Evolutionary conservation across 1,140 invertebrate genomes (phyloP).

Genomic region (Caerostris extrusa): DNA sequence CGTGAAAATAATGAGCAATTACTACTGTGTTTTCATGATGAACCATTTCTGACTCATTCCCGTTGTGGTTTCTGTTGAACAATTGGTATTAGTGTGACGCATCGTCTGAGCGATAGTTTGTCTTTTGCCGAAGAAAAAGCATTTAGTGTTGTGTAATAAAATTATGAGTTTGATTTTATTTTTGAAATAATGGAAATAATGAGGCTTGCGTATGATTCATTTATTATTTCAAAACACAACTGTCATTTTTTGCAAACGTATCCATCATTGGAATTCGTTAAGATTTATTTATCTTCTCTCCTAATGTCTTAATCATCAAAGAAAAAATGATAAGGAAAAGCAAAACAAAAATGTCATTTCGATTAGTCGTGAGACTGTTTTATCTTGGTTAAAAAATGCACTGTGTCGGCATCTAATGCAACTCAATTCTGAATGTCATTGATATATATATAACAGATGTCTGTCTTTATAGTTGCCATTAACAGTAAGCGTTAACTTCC

Average conservation of each 20-base stretch:
- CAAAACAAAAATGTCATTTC: not conserved
- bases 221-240: not conserved
- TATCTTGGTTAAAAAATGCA: not conserved
- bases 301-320: not conserved
- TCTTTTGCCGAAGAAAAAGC: no score
- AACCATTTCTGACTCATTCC: not conserved
- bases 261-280: not conserved
- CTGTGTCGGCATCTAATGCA: not conserved
- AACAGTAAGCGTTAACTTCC: constrained; percentile 7
- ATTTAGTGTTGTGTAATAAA: not conserved
- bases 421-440: not conserved
- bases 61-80: not conserved
- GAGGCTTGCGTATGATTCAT: not conserved
- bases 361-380: not conserved
- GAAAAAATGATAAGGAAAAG: not conserved
- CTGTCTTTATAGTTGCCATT: not conserved
- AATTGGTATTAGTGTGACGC: constrained; percentile 1
- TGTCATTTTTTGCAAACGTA: not conserved
- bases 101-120: not conserved
- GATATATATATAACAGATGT: not conserved
- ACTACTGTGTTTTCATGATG: not conserved
- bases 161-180: not conserved
- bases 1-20: not conserved
- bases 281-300: not conserved
- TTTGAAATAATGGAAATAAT: not conserved